phyloP scores from a whole-genome alignment of 2,113 vertebrate species.

The Chrysemys picta region DNA sequence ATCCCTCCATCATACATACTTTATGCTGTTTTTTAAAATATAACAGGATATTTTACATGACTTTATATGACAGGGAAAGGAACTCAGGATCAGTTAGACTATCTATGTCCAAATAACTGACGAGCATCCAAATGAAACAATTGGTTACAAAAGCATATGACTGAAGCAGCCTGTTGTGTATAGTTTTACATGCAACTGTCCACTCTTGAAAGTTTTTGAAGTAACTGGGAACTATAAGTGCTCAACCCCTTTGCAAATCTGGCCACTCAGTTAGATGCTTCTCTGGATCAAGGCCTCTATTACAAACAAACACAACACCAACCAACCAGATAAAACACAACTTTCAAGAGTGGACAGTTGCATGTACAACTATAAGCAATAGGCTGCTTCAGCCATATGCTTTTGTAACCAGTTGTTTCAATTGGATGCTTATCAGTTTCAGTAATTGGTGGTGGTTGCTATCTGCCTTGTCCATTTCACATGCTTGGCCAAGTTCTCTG shows the following conservation, averaged over 20 bases:
- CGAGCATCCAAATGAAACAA: background rate
- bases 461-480: background rate
- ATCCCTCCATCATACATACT: background rate
- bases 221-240: background rate
- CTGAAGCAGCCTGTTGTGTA: background rate
- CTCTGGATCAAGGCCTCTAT: background rate
- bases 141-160: background rate
- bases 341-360: background rate
- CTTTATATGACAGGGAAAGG: background rate
- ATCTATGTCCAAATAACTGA: background rate
- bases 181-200: conserved; percentile 12
- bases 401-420: background rate
- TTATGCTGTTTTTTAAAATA: background rate
- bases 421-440: background rate
- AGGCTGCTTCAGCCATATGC: background rate
- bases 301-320: background rate
- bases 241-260: conserved; percentile 1
- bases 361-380: conserved; percentile 7
- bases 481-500: background rate
- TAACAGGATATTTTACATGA: background rate
- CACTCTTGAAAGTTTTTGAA: background rate
- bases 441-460: no score
- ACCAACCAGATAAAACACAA: background rate
- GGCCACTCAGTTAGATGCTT: background rate
- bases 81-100: background rate